A percentile compares a stretch with the other conserved stretches of the same genome.
Conservation (phyloP, 2,113 vertebrate genomes). For the Prionailurus viverrinus region DNA sequence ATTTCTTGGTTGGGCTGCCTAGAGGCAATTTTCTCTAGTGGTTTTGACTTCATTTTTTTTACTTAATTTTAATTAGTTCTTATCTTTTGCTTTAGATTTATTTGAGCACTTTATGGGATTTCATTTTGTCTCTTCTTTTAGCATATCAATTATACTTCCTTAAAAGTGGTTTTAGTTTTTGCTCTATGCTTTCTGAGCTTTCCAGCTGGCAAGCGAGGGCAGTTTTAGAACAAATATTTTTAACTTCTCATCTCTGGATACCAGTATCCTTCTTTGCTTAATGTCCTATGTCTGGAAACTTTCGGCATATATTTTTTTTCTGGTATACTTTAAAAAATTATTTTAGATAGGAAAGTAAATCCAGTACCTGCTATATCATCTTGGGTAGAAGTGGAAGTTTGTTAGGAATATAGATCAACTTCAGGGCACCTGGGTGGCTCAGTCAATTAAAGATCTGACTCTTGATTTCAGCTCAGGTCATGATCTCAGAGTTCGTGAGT, state of each 20-base stretch:
- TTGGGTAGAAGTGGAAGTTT: background rate
- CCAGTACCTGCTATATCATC: background rate
- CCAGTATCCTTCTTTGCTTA: background rate
- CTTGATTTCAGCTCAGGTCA: too few species aligned
- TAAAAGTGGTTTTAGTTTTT: slow-evolving; percentile 12
- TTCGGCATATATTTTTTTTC: background rate
- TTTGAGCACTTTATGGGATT: background rate
- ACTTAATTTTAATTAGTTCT: background rate
- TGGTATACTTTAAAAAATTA: background rate
- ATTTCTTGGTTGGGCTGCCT: background rate
- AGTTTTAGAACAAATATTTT: background rate
- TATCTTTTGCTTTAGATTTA: background rate
- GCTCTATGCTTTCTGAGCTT: background rate
- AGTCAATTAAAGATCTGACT: too few species aligned
- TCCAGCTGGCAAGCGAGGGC: background rate
- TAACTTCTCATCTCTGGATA: background rate
- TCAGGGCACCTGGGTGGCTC: too few species aligned
- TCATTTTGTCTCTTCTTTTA: background rate
- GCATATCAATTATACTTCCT: background rate
- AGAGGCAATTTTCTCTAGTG: background rate
- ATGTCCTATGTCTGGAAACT: background rate
- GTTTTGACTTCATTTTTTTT: background rate
- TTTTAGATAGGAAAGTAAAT: background rate
- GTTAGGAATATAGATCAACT: background rate
- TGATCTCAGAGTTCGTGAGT: too few species aligned